Conservation (phyloP, 2,888 invertebrate species). For the Chorisops tibialis region DNA sequence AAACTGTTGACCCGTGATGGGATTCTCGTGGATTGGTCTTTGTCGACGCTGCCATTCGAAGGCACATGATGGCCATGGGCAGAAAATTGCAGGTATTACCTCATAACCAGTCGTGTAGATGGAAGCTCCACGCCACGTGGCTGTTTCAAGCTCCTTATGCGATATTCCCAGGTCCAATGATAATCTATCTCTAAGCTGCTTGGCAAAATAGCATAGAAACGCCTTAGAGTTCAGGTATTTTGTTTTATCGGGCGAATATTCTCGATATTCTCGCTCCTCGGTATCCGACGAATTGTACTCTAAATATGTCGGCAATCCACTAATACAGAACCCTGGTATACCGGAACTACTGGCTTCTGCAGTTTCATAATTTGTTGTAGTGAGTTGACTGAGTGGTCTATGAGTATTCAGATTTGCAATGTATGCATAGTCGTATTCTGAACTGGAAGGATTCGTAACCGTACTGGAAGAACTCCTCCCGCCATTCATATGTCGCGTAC, state of each 20-base stretch:
- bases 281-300: slow-evolving; percentile 38
- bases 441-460: slow-evolving; percentile 29
- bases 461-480: slow-evolving; percentile 24
- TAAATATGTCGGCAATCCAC: slow-evolving; percentile 39
- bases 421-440: slow-evolving; percentile 57
- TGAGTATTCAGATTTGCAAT: slow-evolving; percentile 61
- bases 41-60: slow-evolving; percentile 65
- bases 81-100: slow-evolving; percentile 65
- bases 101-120: slow-evolving; percentile 65
- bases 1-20: slow-evolving; percentile 58
- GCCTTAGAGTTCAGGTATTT: slow-evolving; percentile 59
- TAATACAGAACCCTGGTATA: slow-evolving; percentile 46
- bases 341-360: slow-evolving; percentile 29
- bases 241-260: slow-evolving; percentile 23
- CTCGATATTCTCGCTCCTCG: slow-evolving; percentile 30
- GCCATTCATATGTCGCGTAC: slow-evolving; percentile 14
- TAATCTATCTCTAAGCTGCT: slow-evolving; percentile 58
- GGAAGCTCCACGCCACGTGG: slow-evolving; percentile 63
- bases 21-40: slow-evolving; percentile 58
- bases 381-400: slow-evolving; percentile 52
- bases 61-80: slow-evolving; percentile 71
- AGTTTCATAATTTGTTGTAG: slow-evolving; percentile 33
- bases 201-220: slow-evolving; percentile 68
- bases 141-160: slow-evolving; percentile 55
- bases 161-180: slow-evolving; percentile 60